Conservation (phyloP, 2,113 vertebrate genomes). For the Marmota flaviventris region DNA sequence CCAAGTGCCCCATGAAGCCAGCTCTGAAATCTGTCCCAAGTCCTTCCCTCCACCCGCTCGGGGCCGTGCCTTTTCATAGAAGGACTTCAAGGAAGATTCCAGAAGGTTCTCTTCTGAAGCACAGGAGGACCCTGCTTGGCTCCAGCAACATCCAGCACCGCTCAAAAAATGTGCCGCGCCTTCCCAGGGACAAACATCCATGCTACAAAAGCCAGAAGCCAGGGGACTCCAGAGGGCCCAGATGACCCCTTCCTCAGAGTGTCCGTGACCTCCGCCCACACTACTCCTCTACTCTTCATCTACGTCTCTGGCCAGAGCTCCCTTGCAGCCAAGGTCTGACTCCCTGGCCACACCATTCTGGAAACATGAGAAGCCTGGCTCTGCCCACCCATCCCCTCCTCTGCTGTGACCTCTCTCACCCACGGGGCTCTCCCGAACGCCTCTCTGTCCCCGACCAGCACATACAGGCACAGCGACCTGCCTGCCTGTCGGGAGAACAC, state of each 20-base stretch:
- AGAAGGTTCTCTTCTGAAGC: background rate
- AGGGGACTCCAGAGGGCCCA: accelerated
- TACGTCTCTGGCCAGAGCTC: no score
- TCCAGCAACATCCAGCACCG: background rate
- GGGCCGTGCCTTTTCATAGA: background rate
- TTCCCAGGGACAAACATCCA: background rate
- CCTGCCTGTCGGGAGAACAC: background rate
- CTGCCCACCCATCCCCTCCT: background rate
- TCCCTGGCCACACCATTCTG: background rate
- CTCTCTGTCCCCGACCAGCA: background rate
- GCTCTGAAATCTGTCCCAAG: no score
- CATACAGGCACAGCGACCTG: background rate
- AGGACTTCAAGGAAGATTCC: background rate
- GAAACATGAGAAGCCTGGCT: background rate
- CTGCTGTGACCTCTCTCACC: background rate
- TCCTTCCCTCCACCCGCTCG: background rate
- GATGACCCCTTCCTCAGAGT: background rate
- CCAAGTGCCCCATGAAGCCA: background rate
- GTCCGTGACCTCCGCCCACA: accelerated
- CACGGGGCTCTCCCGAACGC: background rate
- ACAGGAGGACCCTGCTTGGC: background rate
- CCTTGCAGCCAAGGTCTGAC: no score
- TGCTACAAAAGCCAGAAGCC: background rate
- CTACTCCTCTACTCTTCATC: background rate
- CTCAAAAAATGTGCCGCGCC: background rate